phyloP scores from a whole-genome alignment of 2,113 vertebrate species.

The Onychostoma macrolepis region DNA sequence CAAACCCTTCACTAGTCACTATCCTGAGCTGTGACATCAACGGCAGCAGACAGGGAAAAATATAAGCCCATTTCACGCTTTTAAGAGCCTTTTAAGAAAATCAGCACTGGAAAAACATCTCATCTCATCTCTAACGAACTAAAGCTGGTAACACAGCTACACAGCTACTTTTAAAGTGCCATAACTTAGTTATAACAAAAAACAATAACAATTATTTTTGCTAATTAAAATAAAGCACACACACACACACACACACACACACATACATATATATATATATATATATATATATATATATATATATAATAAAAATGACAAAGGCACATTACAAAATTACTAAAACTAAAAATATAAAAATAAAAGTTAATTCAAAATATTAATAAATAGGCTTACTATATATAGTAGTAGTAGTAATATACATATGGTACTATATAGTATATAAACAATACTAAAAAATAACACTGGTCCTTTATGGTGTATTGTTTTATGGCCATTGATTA shows the following conservation, averaged over 20 bases:
- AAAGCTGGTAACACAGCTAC: background rate
- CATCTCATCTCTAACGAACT: background rate
- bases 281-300: no score
- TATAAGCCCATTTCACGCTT: background rate
- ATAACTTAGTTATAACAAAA: no score
- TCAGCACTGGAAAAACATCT: background rate
- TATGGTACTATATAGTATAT: background rate
- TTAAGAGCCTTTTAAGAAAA: background rate
- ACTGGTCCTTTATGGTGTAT: background rate
- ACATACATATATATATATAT: no score
- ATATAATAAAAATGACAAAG: no score
- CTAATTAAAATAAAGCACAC: no score
- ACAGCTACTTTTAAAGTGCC: background rate
- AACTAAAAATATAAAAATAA: no score
- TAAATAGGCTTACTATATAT: background rate
- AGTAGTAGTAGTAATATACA: no score
- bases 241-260: no score
- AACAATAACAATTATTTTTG: no score
- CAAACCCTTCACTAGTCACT: background rate
- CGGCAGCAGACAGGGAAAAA: background rate
- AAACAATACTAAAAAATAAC: background rate
- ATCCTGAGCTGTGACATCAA: background rate
- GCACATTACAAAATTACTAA: background rate
- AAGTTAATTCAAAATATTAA: background rate
- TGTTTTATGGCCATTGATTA: background rate